Base-by-base conservation (phyloP, 2,888 invertebrate species). In the Drosophila eohydei region DNA sequence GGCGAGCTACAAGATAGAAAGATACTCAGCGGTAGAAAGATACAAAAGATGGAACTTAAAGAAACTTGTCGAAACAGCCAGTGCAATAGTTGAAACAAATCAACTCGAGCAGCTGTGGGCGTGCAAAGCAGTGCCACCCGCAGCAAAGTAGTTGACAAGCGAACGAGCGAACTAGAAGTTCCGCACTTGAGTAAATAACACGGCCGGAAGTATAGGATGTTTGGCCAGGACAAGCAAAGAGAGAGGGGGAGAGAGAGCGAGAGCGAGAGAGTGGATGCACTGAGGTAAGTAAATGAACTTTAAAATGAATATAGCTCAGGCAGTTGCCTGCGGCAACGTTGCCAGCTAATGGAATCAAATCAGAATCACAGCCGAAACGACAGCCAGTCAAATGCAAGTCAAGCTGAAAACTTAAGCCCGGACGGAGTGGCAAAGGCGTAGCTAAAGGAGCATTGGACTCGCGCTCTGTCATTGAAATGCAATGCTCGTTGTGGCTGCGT, bases 291-390 rank as follows among this genome's bases (percentile, higher is more conserved):
- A 88, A 85, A 88, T 88, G 83, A 88, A 85, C 83, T 85, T 83
- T 85, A 79, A 85, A 85, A 88, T 80, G 81, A 71, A 83, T 85
- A 75, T 83, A 75, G 58, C 67, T 58, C 50, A 30, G 32, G 32
- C 56, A 7, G 46, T 8, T 7, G 14, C 12, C 2, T 21, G 32
- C 8, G 52, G 34, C 38, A 26, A 54, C 46, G 73, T 63, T 65
- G 62, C 81, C 79, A 73, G 73, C 83, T 88, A 88, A 88, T 87
- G 88, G 88, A 86, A 86, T 86, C 86, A 86, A 86, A 88, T 84
- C 88, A 86, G 83, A 83, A 86, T 84, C 88, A 80, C 34, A 79
- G 79, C 74, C 79, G 72, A 81, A 72, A 67, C 66, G 69, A 56
- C 69, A 66, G 72, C 16, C 69, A 69, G 69, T 16, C 80, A 59